phyloP scores from a whole-genome alignment of 1,140 invertebrate genomes.

The Zaprionus africanus region DNA sequence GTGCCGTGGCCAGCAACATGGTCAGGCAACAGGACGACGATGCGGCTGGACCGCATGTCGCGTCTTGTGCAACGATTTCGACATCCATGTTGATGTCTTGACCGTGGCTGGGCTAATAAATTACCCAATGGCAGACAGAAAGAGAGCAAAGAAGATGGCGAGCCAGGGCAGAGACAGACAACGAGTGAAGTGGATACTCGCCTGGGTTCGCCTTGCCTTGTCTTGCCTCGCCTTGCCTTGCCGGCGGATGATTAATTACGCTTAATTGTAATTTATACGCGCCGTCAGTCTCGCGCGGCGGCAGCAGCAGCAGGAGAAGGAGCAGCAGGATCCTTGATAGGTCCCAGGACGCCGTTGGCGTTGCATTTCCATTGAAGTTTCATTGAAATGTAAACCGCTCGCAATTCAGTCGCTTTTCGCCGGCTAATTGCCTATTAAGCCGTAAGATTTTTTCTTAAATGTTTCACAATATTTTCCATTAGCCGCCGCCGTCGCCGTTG shows the following conservation, averaged over 20 bases:
- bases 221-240: background rate
- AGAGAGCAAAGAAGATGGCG: background rate
- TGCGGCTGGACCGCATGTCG: conserved; percentile 70
- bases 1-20: conserved; percentile 17
- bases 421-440: conserved; percentile 74
- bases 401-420: conserved; percentile 40
- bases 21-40: conserved; percentile 44
- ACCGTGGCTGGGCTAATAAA: conserved; percentile 40
- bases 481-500: conserved; percentile 8
- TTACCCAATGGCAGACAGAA: conserved; percentile 26
- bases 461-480: conserved; percentile 50
- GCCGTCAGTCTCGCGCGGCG: conserved; percentile 18
- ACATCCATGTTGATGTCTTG: conserved; percentile 45
- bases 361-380: conserved; percentile 58
- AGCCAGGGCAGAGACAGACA: background rate
- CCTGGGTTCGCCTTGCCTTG: background rate
- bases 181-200: conserved; percentile 1
- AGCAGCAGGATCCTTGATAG: background rate
- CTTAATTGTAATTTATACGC: conserved; percentile 80
- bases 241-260: conserved; percentile 72
- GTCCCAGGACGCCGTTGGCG: background rate
- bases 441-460: conserved; percentile 60
- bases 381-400: conserved; percentile 66
- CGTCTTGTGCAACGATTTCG: conserved; percentile 57
- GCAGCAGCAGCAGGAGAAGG: background rate